Percentiles rank a stretch among this genome's conserved stretches.
These are phyloP conservation scores for Meloe dianella DNA, from an alignment of 2,888 invertebrate species.

Conservation along the genomic window DNA sequence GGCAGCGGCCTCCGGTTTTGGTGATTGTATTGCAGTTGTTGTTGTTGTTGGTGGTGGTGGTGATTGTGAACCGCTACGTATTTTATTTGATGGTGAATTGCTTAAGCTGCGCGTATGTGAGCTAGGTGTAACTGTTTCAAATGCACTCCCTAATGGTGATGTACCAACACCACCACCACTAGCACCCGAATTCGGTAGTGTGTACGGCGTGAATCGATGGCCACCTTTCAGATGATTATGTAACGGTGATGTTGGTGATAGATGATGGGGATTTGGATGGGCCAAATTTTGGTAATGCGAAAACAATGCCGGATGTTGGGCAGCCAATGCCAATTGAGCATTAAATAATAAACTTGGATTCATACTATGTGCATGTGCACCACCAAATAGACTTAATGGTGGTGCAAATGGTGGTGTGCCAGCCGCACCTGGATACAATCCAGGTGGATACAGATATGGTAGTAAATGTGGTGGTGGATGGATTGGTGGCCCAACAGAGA, in stretches of 20 bases:
- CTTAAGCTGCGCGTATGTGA: conserved; percentile 71
- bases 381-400: conserved; percentile 66
- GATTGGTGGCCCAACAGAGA: conserved; percentile 91
- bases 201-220: conserved; percentile 89
- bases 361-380: conserved; percentile 72
- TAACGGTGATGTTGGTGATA: conserved; percentile 66
- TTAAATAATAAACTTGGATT: conserved; percentile 87
- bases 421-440: conserved; percentile 77
- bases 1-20: conserved; percentile 61
- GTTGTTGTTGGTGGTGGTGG: conserved; percentile 54
- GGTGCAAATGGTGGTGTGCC: conserved; percentile 71
- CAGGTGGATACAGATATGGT: conserved; percentile 91
- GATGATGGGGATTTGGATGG: conserved; percentile 67
- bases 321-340: conserved; percentile 85
- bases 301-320: conserved; percentile 82
- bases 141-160: conserved; percentile 78
- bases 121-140: conserved; percentile 87
- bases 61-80: conserved; percentile 59
- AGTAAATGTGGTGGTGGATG: conserved; percentile 88
- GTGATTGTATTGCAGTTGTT: conserved; percentile 47
- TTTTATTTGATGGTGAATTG: conserved; percentile 65
- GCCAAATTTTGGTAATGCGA: conserved; percentile 70
- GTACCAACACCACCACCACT: conserved; percentile 61
- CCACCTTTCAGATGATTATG: conserved; percentile 74
- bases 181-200: conserved; percentile 68